These are phyloP conservation scores for Eunapius fragilis DNA, from an alignment of 37 sponge, comb jelly and placozoan genomes.

Conservation along the genomic window DNA sequence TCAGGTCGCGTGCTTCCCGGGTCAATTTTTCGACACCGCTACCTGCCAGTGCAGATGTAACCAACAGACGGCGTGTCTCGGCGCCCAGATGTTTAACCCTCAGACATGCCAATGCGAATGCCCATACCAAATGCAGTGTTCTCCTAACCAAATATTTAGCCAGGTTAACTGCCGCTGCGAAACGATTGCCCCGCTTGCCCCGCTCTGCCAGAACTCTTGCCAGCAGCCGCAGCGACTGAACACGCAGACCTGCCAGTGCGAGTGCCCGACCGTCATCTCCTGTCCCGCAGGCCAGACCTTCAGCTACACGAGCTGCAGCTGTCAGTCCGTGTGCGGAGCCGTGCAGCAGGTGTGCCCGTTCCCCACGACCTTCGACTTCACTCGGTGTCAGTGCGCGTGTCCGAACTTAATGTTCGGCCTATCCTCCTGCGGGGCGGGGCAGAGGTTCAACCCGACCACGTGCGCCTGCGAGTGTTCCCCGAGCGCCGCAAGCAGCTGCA, in stretches of 20 bases:
- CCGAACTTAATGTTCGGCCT: not conserved
- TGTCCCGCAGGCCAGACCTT: not conserved
- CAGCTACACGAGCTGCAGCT: not conserved
- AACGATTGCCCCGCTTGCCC: no score
- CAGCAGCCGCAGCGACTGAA: no score
- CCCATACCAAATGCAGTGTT: no score
- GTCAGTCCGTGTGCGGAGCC: not conserved
- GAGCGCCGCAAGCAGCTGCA: not conserved
- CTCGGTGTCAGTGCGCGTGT: not conserved
- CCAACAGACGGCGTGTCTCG: no score
- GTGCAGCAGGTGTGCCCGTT: not conserved
- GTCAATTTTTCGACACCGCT: not conserved
- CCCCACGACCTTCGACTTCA: not conserved
- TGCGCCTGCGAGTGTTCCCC: conserved; percentile 57
- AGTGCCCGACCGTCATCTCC: not conserved
- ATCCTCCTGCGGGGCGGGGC: not conserved
- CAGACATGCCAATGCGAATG: no score
- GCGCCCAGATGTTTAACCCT: no score
- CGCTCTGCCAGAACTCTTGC: no score
- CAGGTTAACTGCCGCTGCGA: no score
- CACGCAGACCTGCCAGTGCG: not conserved
- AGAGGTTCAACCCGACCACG: conserved; percentile 12
- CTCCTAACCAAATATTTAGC: no score
- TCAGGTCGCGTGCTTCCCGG: not conserved
- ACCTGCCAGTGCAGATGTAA: no score